Evolutionary conservation across 1,140 invertebrate species (phyloP).

Genomic region (Nymphalis io): DNA sequence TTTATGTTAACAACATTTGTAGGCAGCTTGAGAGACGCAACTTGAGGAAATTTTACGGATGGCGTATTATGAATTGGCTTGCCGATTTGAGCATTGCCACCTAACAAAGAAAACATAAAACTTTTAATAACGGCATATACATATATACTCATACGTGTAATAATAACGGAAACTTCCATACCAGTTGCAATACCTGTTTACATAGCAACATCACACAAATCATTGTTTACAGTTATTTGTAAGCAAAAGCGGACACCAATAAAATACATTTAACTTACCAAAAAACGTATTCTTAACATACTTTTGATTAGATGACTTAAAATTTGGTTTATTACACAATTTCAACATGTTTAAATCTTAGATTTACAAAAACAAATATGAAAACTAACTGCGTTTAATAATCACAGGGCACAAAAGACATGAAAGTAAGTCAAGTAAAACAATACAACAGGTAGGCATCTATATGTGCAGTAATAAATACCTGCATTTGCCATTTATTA

Average conservation of each 20-base stretch:
- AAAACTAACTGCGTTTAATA: too few relatives aligned
- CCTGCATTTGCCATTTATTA: too few relatives aligned
- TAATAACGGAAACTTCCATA: slow-evolving; percentile 31
- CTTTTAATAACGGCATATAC: background rate
- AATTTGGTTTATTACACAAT: slow-evolving; percentile 12
- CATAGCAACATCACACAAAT: slow-evolving; percentile 1
- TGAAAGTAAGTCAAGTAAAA: too few relatives aligned
- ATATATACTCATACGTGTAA: background rate
- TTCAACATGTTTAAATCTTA: slow-evolving; percentile 12
- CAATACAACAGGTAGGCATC: too few relatives aligned
- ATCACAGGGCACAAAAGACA: too few relatives aligned
- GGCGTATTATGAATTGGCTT: slow-evolving; percentile 65
- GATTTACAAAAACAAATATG: too few relatives aligned
- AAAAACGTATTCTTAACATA: slow-evolving; percentile 20
- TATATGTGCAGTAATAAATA: too few relatives aligned
- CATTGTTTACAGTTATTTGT: slow-evolving; percentile 1
- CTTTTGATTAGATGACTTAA: slow-evolving; percentile 9
- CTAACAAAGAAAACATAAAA: slow-evolving; percentile 31
- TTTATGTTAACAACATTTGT: slow-evolving; percentile 82
- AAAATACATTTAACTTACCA: slow-evolving; percentile 5
- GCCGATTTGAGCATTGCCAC: slow-evolving; percentile 46
- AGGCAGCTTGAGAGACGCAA: slow-evolving; percentile 65
- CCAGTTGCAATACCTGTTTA: background rate
- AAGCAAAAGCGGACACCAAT: background rate
- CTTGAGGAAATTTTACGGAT: slow-evolving; percentile 65